Conservation (phyloP, 2,113 vertebrate genomes). For the Microcebus griseorufus region DNA sequence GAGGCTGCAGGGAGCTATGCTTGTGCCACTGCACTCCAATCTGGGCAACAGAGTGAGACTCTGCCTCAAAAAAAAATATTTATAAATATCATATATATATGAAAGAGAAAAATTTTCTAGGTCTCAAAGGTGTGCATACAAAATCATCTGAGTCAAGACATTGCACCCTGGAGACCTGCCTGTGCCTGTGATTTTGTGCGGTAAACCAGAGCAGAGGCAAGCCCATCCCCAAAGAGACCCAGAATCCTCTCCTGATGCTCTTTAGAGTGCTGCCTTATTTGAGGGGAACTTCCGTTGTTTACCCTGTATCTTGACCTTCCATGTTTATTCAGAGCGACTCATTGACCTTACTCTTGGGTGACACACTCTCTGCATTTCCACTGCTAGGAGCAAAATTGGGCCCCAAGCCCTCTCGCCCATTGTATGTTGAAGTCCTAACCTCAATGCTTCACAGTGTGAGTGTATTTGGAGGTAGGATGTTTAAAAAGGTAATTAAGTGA, state of each 20-base stretch:
- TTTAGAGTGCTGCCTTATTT: neutral
- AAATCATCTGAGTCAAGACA: too few species aligned
- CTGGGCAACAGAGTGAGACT: too few species aligned
- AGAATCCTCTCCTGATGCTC: neutral
- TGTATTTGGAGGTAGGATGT: neutral
- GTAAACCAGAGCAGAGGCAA: neutral
- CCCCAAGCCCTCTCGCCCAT: accelerated
- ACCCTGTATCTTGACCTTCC: neutral
- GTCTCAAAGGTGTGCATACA: neutral
- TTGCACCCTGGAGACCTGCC: neutral
- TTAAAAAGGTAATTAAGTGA: neutral
- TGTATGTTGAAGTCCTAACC: neutral
- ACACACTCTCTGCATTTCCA: neutral
- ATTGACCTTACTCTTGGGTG: neutral
- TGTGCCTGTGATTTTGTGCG: neutral
- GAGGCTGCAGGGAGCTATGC: too few species aligned
- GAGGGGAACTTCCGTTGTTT: neutral
- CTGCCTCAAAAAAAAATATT: too few species aligned
- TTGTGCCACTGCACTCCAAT: too few species aligned
- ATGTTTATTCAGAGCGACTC: neutral
- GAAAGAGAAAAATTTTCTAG: neutral
- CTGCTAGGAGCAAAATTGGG: too few species aligned
- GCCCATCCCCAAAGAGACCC: neutral
- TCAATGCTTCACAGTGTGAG: neutral
- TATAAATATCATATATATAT: too few species aligned